A percentile compares a stretch with the other conserved stretches of the same genome.
Evolutionary conservation across 2,888 invertebrate genomes (phyloP).

Genomic region (Acanthosoma haemorrhoidale): DNA sequence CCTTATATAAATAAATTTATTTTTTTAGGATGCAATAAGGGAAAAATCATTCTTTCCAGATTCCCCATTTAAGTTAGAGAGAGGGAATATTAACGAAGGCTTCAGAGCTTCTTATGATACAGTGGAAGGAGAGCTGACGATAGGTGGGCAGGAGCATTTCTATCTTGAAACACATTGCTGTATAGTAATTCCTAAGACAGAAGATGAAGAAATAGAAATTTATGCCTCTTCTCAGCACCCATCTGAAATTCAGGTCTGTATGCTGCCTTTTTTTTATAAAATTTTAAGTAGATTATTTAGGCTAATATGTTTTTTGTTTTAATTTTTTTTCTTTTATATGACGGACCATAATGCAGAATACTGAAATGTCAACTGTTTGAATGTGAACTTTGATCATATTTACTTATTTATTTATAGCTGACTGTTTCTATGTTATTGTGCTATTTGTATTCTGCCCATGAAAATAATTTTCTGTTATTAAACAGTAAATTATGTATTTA

Average conservation of each 20-base stretch:
- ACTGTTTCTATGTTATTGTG: no score
- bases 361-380: no score
- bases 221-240: slow-evolving; percentile 81
- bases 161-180: slow-evolving; percentile 83
- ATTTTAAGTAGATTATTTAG: no score
- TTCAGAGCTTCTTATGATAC: slow-evolving; percentile 65
- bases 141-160: slow-evolving; percentile 94
- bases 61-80: slow-evolving; percentile 55
- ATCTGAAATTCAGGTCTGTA: slow-evolving; percentile 60
- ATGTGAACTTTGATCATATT: no score
- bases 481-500: no score
- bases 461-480: no score
- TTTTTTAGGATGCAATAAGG: slow-evolving; percentile 64
- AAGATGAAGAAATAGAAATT: slow-evolving; percentile 79
- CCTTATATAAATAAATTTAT: no score
- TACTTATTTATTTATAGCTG: no score
- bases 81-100: slow-evolving; percentile 63
- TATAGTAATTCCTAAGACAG: slow-evolving; percentile 65
- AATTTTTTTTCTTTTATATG: no score
- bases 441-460: no score
- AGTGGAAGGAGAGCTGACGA: slow-evolving; percentile 68
- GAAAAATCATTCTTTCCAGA: slow-evolving; percentile 65
- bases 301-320: no score
- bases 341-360: no score
- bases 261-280: slow-evolving; percentile 26